Conservation (phyloP, 1,140 invertebrate genomes). For the Drosophila nigromelanica region DNA sequence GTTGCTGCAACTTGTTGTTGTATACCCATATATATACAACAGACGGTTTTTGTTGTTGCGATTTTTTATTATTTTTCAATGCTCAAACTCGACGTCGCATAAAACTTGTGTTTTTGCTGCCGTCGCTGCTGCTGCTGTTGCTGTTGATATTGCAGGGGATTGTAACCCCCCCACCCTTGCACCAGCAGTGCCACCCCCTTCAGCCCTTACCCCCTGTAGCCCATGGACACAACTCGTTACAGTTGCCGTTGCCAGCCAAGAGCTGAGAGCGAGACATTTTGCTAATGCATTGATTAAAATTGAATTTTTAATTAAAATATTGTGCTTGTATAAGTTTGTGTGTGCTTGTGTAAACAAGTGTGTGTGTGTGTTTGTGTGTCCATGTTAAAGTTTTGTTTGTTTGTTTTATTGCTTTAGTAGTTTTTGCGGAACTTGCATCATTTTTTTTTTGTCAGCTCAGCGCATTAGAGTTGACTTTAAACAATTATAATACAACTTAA, state of each 20-base stretch:
- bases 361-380: slow-evolving; percentile 34
- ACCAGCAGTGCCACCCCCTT: no score
- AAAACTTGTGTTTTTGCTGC: slow-evolving; percentile 79
- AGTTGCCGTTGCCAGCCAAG: slow-evolving; percentile 51
- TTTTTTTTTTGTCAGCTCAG: slow-evolving; percentile 17
- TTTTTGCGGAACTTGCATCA: slow-evolving; percentile 2
- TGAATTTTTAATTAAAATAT: slow-evolving; percentile 84
- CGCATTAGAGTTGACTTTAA: no score
- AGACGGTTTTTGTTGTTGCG: slow-evolving; percentile 50
- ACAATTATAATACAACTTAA: no score
- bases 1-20: slow-evolving; percentile 24
- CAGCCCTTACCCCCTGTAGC: background rate
- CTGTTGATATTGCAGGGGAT: slow-evolving; percentile 43
- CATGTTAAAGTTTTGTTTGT: slow-evolving; percentile 22
- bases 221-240: slow-evolving; percentile 28
- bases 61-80: slow-evolving; percentile 77
- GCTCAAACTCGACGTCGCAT: slow-evolving; percentile 80
- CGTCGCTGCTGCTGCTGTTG: slow-evolving; percentile 38
- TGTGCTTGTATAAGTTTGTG: slow-evolving; percentile 21
- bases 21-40: slow-evolving; percentile 57
- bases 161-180: no score
- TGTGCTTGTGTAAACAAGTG: slow-evolving; percentile 22
- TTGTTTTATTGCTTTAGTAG: slow-evolving; percentile 24
- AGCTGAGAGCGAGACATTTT: slow-evolving; percentile 79
- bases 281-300: slow-evolving; percentile 84